Base-by-base conservation (phyloP, 2,113 vertebrate genomes). In the Ailurus styani region DNA sequence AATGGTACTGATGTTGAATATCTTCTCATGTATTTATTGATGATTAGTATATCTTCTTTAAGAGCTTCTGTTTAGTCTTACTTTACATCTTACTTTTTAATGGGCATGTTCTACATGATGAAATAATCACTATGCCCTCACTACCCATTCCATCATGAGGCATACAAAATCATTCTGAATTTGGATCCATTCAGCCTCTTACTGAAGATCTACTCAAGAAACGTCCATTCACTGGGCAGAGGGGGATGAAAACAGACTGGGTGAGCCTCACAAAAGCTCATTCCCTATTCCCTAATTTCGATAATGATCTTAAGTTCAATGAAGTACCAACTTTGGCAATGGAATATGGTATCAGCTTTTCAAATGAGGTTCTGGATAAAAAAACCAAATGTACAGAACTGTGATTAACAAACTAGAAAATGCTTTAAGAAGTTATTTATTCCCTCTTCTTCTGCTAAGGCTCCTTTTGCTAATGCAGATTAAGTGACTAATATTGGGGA, bases 381-480 rank as follows among this genome's bases (percentile, higher is more conserved):
- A 66, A 90, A 96, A 70, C 12, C 17, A 17, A 93, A 66, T 83
- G 23, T 45, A 93, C 75, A 93, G 70, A 94, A 77, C 42, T 93
- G 20, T 42, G 29, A n/a, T 90, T 95, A 95, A 95, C 55, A 85
- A 85, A 83, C 72, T 78, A 92, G 45, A 77, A 93, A 97, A 81
- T 93, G 6, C 21, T 68, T 68, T 94, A 62, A 77, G 4, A 75
- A 60, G 29, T 89, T 95, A 97, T 92, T 91, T 95, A 73, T 86
- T 78, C 31, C 17, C 45, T 93, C 7, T 27, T 60, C 52, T 95
- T 64, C 34, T 89, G 18, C 29, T 91, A 20, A 20, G 25, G 55
- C 3, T 93, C 20, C 45, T 50, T 88, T 86, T 25, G 72, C 25
- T 82, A 6, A 6, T 89, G 15, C 62, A 90, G 60, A 70, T 68